These are phyloP conservation scores for Rapana venosa DNA, from an alignment of 2,888 invertebrate species.

Conservation along the genomic window DNA sequence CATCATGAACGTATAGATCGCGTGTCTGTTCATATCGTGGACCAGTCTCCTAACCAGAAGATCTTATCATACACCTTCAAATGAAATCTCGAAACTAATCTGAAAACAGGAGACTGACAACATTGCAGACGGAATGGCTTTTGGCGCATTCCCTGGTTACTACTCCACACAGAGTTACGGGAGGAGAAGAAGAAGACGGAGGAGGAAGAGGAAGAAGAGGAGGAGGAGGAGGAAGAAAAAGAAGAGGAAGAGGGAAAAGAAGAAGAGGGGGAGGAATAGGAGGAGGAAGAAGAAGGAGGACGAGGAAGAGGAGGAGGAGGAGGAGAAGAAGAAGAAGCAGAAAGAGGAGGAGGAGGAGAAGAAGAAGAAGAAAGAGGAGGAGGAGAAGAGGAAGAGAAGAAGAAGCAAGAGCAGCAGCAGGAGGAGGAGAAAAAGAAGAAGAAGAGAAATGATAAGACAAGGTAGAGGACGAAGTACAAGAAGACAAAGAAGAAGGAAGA, in stretches of 20 bases:
- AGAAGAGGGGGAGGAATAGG: not conserved
- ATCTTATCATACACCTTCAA: too few relatives aligned
- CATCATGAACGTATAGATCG: too few relatives aligned
- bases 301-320: not conserved
- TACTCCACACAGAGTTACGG: not conserved
- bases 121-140: too few relatives aligned
- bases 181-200: not conserved
- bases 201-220: not conserved
- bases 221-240: not conserved
- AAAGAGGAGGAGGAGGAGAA: not conserved
- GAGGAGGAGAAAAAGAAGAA: too few relatives aligned
- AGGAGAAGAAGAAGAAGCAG: not conserved
- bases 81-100: too few relatives aligned
- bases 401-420: not conserved
- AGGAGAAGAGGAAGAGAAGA: not conserved
- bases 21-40: too few relatives aligned
- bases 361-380: not conserved
- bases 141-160: too few relatives aligned
- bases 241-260: not conserved
- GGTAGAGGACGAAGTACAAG: too few relatives aligned
- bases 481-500: too few relatives aligned
- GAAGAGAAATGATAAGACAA: too few relatives aligned
- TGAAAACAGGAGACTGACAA: too few relatives aligned
- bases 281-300: not conserved
- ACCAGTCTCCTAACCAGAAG: too few relatives aligned